Percentiles rank a stretch among this genome's conserved stretches.
phyloP scores from a whole-genome alignment of 2,888 invertebrate genomes.

The Eupeodes latifasciatus region DNA sequence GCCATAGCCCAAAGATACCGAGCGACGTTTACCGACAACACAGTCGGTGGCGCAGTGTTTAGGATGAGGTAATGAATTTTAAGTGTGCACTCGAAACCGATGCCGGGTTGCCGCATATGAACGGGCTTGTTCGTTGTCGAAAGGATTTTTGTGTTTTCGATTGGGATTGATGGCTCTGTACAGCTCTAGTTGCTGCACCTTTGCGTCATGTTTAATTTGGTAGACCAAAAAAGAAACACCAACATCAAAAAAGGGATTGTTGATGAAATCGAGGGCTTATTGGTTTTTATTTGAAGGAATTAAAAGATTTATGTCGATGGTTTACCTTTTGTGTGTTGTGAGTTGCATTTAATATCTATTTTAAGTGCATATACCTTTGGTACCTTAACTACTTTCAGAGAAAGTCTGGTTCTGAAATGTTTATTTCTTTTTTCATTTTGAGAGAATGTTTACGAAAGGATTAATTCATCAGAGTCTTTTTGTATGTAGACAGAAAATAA shows the following conservation, averaged over 20 bases:
- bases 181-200: slow-evolving; percentile 16
- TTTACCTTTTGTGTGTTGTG: not conserved
- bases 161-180: slow-evolving; percentile 18
- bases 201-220: slow-evolving; percentile 5
- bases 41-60: too few relatives aligned
- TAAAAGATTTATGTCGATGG: slow-evolving; percentile 31
- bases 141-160: slow-evolving; percentile 33
- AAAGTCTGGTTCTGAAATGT: not conserved
- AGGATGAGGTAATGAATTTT: slow-evolving; percentile 29
- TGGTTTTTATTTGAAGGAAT: slow-evolving; percentile 25
- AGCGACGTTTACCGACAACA: too few relatives aligned
- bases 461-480: slow-evolving; percentile 26
- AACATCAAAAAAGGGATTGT: not conserved
- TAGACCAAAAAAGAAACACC: slow-evolving; percentile 12
- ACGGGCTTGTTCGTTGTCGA: slow-evolving; percentile 10
- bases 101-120: not conserved
- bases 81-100: not conserved
- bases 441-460: slow-evolving; percentile 32
- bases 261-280: slow-evolving; percentile 4
- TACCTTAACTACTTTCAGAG: not conserved
- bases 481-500: not conserved
- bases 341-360: too few relatives aligned
- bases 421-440: not conserved
- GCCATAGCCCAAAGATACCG: too few relatives aligned
- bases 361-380: not conserved